A percentile compares a stretch with the other conserved stretches of the same genome.
Conservation (phyloP, 2,797 vertebrate species). For the Diplodus puntazzo region DNA sequence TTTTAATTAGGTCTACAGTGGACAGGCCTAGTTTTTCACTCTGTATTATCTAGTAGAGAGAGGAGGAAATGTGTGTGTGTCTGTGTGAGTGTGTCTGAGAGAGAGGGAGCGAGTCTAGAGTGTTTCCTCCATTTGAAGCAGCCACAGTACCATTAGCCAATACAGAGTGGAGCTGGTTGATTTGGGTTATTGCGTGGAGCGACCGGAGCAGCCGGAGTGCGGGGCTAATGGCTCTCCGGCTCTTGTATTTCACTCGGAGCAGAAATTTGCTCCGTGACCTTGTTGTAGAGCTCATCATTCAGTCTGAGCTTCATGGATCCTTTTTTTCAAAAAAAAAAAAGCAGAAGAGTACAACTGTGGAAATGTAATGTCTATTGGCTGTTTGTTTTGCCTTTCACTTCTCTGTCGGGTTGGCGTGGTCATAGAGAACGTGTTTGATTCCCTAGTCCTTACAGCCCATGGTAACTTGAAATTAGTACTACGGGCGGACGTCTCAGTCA, state of each 20-base stretch:
- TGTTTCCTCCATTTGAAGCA: conserved; percentile 71
- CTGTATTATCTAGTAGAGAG: conserved; percentile 81
- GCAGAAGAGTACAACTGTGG: conserved; percentile 45
- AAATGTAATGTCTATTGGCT: conserved; percentile 57
- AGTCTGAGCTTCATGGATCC: conserved; percentile 61
- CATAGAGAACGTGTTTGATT: conserved; percentile 23
- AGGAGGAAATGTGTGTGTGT: conserved; percentile 37
- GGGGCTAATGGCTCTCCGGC: conserved; percentile 77
- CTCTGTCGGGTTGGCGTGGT: conserved; percentile 15
- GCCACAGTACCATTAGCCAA: conserved; percentile 80
- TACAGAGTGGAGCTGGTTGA: conserved; percentile 77
- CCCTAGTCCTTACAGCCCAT: conserved; percentile 27
- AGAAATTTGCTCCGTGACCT: conserved; percentile 74
- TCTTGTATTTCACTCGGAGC: conserved; percentile 75
- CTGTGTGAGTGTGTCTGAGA: conserved; percentile 7
- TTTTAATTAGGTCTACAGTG: conserved; percentile 89
- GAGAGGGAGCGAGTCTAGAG: conserved; percentile 27
- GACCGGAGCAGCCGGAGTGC: conserved; percentile 75
- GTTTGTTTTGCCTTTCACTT: conserved; percentile 61
- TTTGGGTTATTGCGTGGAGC: conserved; percentile 77
- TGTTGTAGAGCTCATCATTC: conserved; percentile 76
- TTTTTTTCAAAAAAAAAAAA: conserved; percentile 28
- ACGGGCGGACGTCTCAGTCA: conserved; percentile 14
- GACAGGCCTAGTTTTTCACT: conserved; percentile 88
- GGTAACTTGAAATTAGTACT: conserved; percentile 41